Base-by-base conservation (phyloP, 2,113 vertebrate species). In the western clawed frog (Xenopus tropicalis) region DNA sequence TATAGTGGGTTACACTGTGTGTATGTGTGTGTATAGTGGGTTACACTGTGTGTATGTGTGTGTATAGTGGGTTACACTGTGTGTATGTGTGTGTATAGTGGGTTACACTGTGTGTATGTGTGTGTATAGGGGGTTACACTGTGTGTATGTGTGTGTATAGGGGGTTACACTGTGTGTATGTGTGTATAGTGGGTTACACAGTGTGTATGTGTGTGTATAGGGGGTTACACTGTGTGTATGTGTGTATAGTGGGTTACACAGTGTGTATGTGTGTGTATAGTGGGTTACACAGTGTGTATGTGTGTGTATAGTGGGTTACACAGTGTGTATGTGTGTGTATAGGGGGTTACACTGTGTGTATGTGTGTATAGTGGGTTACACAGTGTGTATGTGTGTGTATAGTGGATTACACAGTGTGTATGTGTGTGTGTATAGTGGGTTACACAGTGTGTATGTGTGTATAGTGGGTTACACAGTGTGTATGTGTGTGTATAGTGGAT, bases 261-360 rank as follows among this genome's bases (percentile, higher is more conserved):
- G 25, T 3, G 3, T 29, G 6, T 6, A 29, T 29, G 3, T 29
- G 6, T 3, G 25, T 29, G 25, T 29, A 29, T n/a, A n/a, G n/a
- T n/a, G n/a, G n/a, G 85, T 16, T 9, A 14, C 17, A 14, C 6
- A n/a, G n/a, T n/a, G 25, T 29, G 25, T 29, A 6, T 29, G 25
- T 29, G 25, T 7, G 68, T 9, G 69, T 12, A 4, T 24, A n/a
- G 62, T 64, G 62, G 21, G 62, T 29, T 3, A 6, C 6, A 6
- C 6, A 6, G n/a, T n/a, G n/a, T n/a, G 3, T 3, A 6, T 29
- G 25, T 29, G 25, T 57, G 3, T 58, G 54, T 20, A 17, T 20
- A 11, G 54, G 1, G 56, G 16, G 16, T 13, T n/a, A n/a, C n/a
- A n/a, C n/a, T n/a, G n/a, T n/a, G n/a, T n/a, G n/a, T n/a, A 19